Evolutionary conservation across 2,888 invertebrate genomes (phyloP).

Genomic region (Gari tellinella): DNA sequence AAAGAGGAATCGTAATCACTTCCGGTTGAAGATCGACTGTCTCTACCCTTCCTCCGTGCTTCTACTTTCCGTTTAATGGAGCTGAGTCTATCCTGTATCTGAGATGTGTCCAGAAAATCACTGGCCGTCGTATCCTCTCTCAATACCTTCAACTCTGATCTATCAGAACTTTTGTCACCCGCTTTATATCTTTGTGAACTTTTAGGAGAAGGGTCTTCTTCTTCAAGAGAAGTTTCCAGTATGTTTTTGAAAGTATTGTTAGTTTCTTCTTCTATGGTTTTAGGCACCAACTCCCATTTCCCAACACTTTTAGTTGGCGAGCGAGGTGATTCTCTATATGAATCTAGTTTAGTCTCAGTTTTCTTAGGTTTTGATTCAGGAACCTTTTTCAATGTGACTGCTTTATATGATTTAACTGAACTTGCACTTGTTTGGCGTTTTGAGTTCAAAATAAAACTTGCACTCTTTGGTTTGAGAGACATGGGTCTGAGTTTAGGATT

Average conservation of each 20-base stretch:
- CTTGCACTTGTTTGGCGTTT: conserved; percentile 49
- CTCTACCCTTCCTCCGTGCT: conserved; percentile 43
- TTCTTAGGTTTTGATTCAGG: conserved; percentile 12
- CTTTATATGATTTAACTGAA: conserved; percentile 28
- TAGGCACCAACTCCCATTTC: background rate
- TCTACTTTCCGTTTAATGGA: conserved; percentile 59
- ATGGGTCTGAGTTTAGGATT: conserved; percentile 44
- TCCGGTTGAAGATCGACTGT: conserved; percentile 52
- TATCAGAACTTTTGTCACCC: background rate
- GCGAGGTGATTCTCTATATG: background rate
- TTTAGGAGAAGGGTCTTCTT: conserved; percentile 40
- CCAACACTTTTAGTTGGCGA: background rate
- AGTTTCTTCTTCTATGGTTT: conserved; percentile 9
- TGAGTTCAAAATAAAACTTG: conserved; percentile 20
- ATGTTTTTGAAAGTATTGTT: conserved; percentile 6
- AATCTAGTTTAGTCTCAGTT: conserved; percentile 36
- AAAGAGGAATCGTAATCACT: conserved; percentile 39
- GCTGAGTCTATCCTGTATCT: conserved; percentile 43
- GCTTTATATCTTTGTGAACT: background rate
- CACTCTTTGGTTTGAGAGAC: conserved; percentile 52
- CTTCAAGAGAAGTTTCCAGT: conserved; percentile 19
- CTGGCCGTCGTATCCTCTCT: conserved; percentile 55
- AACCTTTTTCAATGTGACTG: conserved; percentile 17
- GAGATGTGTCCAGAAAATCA: conserved; percentile 40
- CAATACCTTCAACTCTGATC: conserved; percentile 4